Conservation (phyloP, 2,113 vertebrate species). For the Cichladusa arquata region DNA sequence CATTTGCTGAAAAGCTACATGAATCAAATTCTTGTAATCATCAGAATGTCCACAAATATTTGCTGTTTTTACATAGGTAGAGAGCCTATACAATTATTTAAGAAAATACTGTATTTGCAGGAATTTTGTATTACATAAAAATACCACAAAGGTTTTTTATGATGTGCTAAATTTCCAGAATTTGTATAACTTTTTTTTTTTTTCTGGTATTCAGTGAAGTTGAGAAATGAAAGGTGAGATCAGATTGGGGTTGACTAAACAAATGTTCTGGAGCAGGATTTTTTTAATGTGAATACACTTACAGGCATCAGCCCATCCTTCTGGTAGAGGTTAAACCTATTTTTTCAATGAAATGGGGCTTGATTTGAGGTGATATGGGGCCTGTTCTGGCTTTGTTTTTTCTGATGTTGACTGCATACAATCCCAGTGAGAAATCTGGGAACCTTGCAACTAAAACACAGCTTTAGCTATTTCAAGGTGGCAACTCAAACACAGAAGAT, state of each 20-base stretch:
- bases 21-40: background rate
- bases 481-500: background rate
- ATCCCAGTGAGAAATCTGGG: background rate
- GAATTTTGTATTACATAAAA: background rate
- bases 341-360: background rate
- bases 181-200: background rate
- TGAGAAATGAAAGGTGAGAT: background rate
- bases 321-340: background rate
- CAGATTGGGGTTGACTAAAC: background rate
- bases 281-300: background rate
- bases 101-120: background rate
- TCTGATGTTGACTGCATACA: background rate
- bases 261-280: rapidly evolving
- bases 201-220: background rate
- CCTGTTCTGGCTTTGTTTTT: background rate
- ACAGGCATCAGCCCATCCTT: background rate
- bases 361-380: background rate
- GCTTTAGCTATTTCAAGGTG: background rate
- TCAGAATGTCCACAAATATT: background rate
- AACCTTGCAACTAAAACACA: background rate
- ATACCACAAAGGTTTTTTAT: background rate
- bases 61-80: background rate
- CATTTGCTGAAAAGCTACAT: background rate
- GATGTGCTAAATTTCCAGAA: background rate
- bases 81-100: background rate